A percentile compares a stretch with the other conserved stretches of the same genome.
Evolutionary conservation across 2,113 vertebrate species (phyloP).

Genomic region (Sebastes fasciatus): DNA sequence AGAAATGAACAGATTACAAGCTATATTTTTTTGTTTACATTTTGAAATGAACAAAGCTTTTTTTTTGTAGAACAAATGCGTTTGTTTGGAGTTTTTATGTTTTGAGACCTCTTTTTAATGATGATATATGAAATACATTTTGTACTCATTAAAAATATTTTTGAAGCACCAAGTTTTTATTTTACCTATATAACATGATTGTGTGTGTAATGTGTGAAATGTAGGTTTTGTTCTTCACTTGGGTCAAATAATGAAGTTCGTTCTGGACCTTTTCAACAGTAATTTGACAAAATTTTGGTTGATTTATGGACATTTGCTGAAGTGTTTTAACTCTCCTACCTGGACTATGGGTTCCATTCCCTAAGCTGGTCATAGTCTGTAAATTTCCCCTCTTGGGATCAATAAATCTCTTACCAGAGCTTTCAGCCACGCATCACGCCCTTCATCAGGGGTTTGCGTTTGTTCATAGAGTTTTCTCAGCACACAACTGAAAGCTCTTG

Average conservation of each 20-base stretch:
- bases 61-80: constrained; percentile 47
- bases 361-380: neutral
- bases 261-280: neutral
- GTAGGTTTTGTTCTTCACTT: neutral
- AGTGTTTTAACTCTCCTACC: neutral
- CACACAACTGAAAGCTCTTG: no score
- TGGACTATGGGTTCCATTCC: neutral
- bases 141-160: constrained; percentile 72
- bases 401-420: neutral
- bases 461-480: neutral
- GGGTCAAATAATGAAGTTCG: neutral
- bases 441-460: neutral
- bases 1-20: constrained; percentile 62
- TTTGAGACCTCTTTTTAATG: constrained; percentile 34
- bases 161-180: constrained; percentile 15
- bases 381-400: neutral
- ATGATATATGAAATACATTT: constrained; percentile 47
- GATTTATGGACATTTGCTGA: neutral
- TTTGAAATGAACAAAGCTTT: constrained; percentile 61
- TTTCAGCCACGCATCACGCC: neutral
- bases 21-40: constrained; percentile 75
- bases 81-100: constrained; percentile 27
- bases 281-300: neutral
- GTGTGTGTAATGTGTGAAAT: constrained; percentile 4
- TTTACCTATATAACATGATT: neutral